Conservation (phyloP, 2,113 vertebrate genomes). For the Anthoscopus minutus region DNA sequence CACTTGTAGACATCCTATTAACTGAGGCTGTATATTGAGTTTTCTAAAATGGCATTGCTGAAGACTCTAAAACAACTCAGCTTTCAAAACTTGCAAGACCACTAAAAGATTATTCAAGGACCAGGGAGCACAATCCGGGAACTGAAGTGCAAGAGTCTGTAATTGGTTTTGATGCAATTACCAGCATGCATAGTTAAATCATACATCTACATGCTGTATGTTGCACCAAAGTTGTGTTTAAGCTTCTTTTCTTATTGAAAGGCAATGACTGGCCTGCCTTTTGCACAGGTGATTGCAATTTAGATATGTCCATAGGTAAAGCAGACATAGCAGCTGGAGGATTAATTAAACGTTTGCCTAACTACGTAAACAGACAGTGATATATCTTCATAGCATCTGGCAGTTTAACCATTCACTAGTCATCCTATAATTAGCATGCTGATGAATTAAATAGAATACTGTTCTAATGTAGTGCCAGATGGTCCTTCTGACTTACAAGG, state of each 20-base stretch:
- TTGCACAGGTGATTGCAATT: constrained; percentile 50
- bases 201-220: not conserved
- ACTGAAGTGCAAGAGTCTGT: not conserved
- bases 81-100: not conserved
- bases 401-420: constrained; percentile 43
- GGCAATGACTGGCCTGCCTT: not conserved
- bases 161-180: constrained; percentile 6
- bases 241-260: constrained; percentile 41
- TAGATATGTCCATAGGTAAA: not conserved
- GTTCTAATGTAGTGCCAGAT: constrained; percentile 63
- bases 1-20: not conserved
- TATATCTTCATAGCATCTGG: constrained; percentile 65
- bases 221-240: constrained; percentile 8
- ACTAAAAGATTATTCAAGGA: not conserved
- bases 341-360: constrained; percentile 69
- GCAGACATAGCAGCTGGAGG: constrained; percentile 46
- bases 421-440: constrained; percentile 61
- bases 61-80: not conserved
- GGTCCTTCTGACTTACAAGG: constrained; percentile 57
- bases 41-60: not conserved
- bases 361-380: constrained; percentile 66
- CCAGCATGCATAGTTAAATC: not conserved
- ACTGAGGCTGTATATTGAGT: not conserved
- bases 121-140: not conserved
- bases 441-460: constrained; percentile 64